Conservation (phyloP, 92 coral and sea anemone species). For the Phymanthus crucifer region DNA sequence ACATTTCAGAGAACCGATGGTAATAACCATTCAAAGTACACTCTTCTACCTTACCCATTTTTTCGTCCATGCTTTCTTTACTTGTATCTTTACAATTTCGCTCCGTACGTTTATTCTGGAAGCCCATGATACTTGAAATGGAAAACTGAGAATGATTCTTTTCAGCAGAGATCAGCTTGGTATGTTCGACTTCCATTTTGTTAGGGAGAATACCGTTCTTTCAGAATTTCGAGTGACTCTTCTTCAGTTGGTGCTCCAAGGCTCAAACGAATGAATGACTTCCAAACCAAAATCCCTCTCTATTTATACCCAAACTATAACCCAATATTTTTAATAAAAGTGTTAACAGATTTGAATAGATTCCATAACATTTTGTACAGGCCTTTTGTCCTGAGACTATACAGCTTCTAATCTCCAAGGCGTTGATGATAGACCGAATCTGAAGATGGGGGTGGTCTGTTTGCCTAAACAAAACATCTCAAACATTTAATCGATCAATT, state of each 20-base stretch:
- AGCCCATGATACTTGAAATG: conserved; percentile 26
- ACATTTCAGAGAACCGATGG: no score
- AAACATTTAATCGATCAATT: conserved; percentile 64
- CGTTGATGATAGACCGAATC: conserved; percentile 6
- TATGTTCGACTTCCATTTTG: conserved; percentile 6
- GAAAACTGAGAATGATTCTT: conserved; percentile 10
- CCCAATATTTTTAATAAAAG: conserved; percentile 75
- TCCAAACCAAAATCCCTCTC: neutral
- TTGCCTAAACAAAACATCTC: conserved; percentile 38
- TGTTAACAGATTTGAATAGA: conserved; percentile 38
- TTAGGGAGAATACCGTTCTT: no score
- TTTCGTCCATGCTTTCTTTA: neutral
- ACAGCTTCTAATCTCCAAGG: conserved; percentile 16
- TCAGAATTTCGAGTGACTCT: no score
- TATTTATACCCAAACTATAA: conserved; percentile 24
- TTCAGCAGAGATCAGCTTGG: neutral
- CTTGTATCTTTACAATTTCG: neutral
- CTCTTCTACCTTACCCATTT: neutral
- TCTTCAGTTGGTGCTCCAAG: neutral
- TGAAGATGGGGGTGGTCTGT: conserved; percentile 46
- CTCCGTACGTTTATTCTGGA: neutral
- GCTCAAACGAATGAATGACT: conserved; percentile 13
- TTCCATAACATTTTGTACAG: conserved; percentile 40
- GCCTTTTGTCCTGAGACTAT: conserved; percentile 15
- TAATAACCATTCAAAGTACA: neutral